Evolutionary conservation across 64 coral and sea anemone species (phyloP), one percentile per base, ranked within the genome.

Genomic region (Stylophora pistillata): DNA sequence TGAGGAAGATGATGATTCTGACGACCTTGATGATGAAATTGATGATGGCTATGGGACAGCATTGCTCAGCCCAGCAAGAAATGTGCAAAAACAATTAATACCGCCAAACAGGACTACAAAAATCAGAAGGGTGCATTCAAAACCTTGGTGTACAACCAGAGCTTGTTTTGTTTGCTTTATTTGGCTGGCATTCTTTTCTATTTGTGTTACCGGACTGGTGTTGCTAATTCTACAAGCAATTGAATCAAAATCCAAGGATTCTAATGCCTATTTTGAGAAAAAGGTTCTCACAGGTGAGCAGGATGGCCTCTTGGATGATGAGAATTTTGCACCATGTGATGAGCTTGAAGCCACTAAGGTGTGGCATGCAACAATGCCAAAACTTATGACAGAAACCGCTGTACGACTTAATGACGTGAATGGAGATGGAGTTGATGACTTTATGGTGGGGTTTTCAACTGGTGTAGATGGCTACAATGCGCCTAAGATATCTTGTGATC

Each of bases 321-420:
- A 85, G 56, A 60, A 56, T 15, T 23, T 98, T 89, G 82, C 68
- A 53, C 74, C 82, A 25, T 98, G 96, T 85, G 74, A 86, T 61
- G 76, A 86, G 47, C 54, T 98, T 59, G 78, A 79, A 32, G 65
- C 79, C 9, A 70, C n/a, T 78, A 87, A 92, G 59, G 88, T 98
- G 18, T 98, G 96, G 96, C 86, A 93, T 70, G 20, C 80, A 52
- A 88, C 69, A 29, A 90, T 98, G 54, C 90, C 93, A 5, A 98
- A 98, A 86, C 89, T 98, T 58, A 98, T 98, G 96, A 95, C 96
- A 34, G 96, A 98, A 72, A 98, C 96, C 30, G 90, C 96, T 25
- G 90, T 98, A 0, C 75, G 96, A 17, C 96, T 86, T 20, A 98
- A 98, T 93, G 96, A 98, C 31, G 87, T 98, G 9, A 98, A 95